Conservation (phyloP, 2,113 vertebrate genomes). For the Chionis minor region DNA sequence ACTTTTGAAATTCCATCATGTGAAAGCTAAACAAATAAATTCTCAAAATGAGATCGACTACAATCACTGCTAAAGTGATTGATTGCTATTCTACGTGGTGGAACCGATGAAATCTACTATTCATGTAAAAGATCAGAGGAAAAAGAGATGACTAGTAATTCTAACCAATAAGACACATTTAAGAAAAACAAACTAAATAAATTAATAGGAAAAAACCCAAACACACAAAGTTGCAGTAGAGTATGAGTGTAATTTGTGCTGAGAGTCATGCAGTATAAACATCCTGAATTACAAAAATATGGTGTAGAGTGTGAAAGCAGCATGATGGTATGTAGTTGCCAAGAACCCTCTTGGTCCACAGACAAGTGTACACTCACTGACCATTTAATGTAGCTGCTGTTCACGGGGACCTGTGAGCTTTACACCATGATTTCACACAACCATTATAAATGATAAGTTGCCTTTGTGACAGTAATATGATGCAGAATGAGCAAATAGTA, state of each 20-base stretch:
- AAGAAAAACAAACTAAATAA: background rate
- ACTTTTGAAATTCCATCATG: background rate
- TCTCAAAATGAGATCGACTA: background rate
- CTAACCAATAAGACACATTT: background rate
- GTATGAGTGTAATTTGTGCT: background rate
- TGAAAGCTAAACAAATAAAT: background rate
- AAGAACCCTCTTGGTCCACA: background rate
- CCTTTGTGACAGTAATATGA: background rate
- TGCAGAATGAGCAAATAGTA: background rate
- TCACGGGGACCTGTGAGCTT: background rate
- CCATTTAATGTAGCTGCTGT: fast-evolving
- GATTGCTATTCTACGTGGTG: background rate
- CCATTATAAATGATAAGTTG: background rate
- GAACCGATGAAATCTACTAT: background rate
- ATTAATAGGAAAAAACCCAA: background rate
- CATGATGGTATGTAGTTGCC: fast-evolving
- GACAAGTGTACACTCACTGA: too few species aligned
- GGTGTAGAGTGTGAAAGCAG: background rate
- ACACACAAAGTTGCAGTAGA: background rate
- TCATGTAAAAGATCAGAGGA: background rate
- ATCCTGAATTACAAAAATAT: background rate
- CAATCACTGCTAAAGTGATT: background rate
- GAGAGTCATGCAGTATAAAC: background rate
- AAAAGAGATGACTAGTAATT: background rate
- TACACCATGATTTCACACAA: background rate